Evolutionary conservation across 2,797 vertebrate genomes (phyloP).

Genomic region (Paramormyrops hopkinsi): DNA sequence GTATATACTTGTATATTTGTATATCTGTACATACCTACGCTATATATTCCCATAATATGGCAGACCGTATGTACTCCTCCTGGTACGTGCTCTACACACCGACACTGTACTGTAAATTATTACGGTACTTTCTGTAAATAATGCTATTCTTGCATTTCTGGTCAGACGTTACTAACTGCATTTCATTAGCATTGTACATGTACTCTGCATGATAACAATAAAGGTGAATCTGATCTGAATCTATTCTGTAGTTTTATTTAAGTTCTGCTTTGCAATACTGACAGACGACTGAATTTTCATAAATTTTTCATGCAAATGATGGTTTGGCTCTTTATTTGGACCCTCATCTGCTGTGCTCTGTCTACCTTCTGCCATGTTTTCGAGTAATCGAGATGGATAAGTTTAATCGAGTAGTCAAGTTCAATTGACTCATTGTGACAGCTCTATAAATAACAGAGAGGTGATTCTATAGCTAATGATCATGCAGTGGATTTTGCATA

Average conservation of each 20-base stretch:
- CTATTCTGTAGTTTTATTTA: neutral
- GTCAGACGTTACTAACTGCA: neutral
- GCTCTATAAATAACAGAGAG: neutral
- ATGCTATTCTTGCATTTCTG: neutral
- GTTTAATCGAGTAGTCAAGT: no score
- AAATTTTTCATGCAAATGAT: neutral
- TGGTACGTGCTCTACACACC: neutral
- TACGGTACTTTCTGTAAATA: neutral
- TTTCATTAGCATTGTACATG: neutral
- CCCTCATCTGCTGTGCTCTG: neutral
- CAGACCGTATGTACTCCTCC: neutral
- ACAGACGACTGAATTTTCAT: neutral
- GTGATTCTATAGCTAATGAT: neutral
- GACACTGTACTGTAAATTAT: neutral
- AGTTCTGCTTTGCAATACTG: neutral
- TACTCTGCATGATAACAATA: neutral
- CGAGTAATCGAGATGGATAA: no score
- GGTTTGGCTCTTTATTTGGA: neutral
- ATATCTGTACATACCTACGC: neutral
- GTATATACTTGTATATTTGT: no score
- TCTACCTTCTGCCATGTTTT: no score
- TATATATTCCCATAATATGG: neutral
- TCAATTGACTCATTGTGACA: neutral
- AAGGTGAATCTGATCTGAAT: neutral
- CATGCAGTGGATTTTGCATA: neutral